A percentile compares a stretch with the other conserved stretches of the same genome.
These are phyloP conservation scores for Cremastobaeus sp. DNA, from an alignment of 2,888 invertebrate genomes.

Conservation along the genomic window DNA sequence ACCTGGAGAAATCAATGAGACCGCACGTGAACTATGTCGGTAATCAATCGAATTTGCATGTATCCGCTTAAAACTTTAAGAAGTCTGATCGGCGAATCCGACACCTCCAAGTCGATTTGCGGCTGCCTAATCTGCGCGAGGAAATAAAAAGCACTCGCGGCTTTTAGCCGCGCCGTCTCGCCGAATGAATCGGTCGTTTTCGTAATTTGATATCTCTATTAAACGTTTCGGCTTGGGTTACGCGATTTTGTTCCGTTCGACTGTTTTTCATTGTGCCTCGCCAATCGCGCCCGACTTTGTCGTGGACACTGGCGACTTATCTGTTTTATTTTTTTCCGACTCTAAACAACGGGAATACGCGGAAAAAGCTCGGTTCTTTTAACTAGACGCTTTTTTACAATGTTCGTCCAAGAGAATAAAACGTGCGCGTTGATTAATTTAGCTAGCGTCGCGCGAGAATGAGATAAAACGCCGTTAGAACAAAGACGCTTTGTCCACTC, in stretches of 20 bases:
- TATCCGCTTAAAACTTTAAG: not conserved
- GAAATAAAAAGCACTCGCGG: constrained; percentile 34
- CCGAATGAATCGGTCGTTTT: constrained; percentile 68
- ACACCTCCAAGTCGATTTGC: constrained; percentile 28
- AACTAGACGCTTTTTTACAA: not conserved
- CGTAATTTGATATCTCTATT: constrained; percentile 73
- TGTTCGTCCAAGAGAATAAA: too few species aligned
- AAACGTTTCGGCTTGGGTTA: constrained; percentile 65
- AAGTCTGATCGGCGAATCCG: constrained; percentile 19
- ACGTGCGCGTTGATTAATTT: constrained; percentile 1
- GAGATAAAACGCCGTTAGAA: constrained; percentile 22
- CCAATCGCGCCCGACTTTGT: not conserved
- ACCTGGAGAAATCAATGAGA: constrained; percentile 10
- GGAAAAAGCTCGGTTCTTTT: too few species aligned
- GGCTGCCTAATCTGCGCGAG: constrained; percentile 32
- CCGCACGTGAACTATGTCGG: constrained; percentile 6
- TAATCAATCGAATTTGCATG: constrained; percentile 28
- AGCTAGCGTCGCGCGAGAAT: not conserved
- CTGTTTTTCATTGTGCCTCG: constrained; percentile 58
- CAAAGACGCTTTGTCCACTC: constrained; percentile 29
- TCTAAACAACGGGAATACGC: too few species aligned
- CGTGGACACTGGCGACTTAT: not conserved
- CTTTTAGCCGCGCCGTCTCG: constrained; percentile 42
- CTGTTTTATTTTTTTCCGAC: not conserved
- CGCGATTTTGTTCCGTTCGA: constrained; percentile 63